Percentiles rank a stretch among this genome's conserved stretches.
Evolutionary conservation across 2,797 vertebrate genomes (phyloP).

Genomic region (Crypturellus tataupa): DNA sequence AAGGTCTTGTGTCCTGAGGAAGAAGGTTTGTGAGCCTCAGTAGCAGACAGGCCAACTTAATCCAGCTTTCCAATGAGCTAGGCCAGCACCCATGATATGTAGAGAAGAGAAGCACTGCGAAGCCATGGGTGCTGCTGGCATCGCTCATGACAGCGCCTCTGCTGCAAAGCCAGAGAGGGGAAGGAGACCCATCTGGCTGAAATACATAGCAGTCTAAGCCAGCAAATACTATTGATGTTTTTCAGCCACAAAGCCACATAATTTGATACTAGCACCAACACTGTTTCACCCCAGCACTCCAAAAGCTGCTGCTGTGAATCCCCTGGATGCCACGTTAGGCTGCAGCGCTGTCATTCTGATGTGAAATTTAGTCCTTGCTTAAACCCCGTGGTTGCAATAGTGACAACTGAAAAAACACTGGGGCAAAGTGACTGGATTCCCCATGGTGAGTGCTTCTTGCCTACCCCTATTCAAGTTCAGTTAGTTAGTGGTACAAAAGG

Average conservation of each 20-base stretch:
- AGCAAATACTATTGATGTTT: neutral
- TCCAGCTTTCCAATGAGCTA: neutral
- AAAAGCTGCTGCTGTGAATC: neutral
- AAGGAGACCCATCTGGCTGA: slow-evolving; percentile 21
- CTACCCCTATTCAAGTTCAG: neutral
- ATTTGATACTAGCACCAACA: neutral
- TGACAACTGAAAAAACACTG: neutral
- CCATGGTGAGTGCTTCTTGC: neutral
- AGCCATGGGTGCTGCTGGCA: neutral
- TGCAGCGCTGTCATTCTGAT: neutral
- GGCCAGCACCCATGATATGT: neutral
- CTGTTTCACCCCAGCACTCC: slow-evolving; percentile 10
- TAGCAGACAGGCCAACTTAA: neutral
- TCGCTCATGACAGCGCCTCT: neutral
- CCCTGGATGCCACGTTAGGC: slow-evolving; percentile 15
- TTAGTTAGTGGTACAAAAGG: neutral
- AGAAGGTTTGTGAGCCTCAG: neutral
- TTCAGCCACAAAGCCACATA: too few species aligned
- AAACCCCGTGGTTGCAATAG: neutral
- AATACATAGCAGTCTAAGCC: slow-evolving; percentile 8
- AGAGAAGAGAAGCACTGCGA: neutral
- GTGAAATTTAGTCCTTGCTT: neutral
- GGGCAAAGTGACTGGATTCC: neutral
- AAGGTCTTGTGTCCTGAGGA: neutral
- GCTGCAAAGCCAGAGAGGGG: slow-evolving; percentile 20